These are phyloP conservation scores for Galerucella nymphaeae DNA, from an alignment of 2,888 invertebrate genomes.

Conservation along the genomic window DNA sequence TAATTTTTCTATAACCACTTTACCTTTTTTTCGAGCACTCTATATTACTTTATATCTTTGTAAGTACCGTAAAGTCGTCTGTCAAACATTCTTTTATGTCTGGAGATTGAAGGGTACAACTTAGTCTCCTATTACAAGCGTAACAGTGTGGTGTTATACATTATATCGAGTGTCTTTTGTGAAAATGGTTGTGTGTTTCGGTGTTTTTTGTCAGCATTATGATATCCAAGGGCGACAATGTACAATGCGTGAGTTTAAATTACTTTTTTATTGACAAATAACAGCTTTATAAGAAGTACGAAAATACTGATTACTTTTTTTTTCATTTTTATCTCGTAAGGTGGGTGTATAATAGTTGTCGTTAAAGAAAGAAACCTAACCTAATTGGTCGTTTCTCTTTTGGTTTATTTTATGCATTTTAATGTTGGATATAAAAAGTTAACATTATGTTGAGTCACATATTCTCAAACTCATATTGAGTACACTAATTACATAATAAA, in stretches of 20 bases:
- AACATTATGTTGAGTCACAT: no score
- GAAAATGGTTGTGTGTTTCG: slow-evolving; percentile 45
- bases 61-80: slow-evolving; percentile 9
- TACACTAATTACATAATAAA: no score
- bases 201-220: slow-evolving; percentile 47
- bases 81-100: slow-evolving; percentile 27
- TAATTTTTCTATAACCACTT: background rate
- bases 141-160: slow-evolving; percentile 16
- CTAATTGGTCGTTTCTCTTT: no score
- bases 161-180: background rate
- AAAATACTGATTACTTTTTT: no score
- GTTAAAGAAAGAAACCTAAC: no score
- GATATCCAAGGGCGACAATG: slow-evolving; percentile 37
- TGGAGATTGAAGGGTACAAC: slow-evolving; percentile 10
- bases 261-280: background rate
- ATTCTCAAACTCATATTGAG: no score
- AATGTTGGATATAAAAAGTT: no score
- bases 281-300: no score
- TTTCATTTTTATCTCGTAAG: no score
- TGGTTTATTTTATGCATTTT: no score
- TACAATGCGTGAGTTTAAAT: slow-evolving; percentile 41
- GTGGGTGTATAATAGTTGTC: no score
- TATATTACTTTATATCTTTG: background rate
- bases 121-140: slow-evolving; percentile 12
- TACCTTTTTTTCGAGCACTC: background rate